Percentiles rank a stretch among this genome's conserved stretches.
These are phyloP conservation scores for Criorhina ranunculi DNA, from an alignment of 2,888 invertebrate genomes.

Conservation along the genomic window DNA sequence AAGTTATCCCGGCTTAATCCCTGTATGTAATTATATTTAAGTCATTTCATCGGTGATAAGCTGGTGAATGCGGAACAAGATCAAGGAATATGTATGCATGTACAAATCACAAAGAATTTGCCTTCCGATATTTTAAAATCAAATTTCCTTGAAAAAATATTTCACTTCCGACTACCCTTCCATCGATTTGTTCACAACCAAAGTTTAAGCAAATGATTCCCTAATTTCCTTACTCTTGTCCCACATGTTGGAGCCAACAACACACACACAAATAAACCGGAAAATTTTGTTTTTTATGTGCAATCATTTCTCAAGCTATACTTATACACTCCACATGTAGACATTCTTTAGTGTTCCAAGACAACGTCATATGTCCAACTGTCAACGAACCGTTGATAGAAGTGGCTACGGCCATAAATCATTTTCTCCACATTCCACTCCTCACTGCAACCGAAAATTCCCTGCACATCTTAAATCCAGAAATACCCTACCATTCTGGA, in stretches of 20 bases:
- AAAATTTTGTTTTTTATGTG: slow-evolving; percentile 29
- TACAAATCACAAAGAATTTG: no score
- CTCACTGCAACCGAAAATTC: slow-evolving; percentile 20
- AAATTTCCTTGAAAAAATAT: neutral
- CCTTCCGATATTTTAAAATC: no score
- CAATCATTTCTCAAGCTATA: slow-evolving; percentile 27
- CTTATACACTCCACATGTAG: slow-evolving; percentile 19
- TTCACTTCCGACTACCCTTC: neutral
- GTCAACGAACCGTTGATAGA: slow-evolving; percentile 64
- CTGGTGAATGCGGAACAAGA: no score
- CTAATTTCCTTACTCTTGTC: slow-evolving; percentile 28
- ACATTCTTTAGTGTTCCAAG: slow-evolving; percentile 17
- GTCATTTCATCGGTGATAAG: no score
- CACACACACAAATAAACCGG: slow-evolving; percentile 28
- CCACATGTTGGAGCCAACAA: neutral
- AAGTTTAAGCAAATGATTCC: slow-evolving; percentile 40
- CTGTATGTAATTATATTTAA: no score
- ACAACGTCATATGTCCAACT: slow-evolving; percentile 69
- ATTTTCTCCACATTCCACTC: slow-evolving; percentile 22
- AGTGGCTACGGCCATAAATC: slow-evolving; percentile 58
- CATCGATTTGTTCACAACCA: slow-evolving; percentile 10
- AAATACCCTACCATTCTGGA: slow-evolving; percentile 21
- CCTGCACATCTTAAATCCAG: slow-evolving; percentile 45
- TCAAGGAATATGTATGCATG: no score
- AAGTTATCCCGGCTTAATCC: no score